phyloP scores from a whole-genome alignment of 2,888 invertebrate species.

The Argyra leucocephala region DNA sequence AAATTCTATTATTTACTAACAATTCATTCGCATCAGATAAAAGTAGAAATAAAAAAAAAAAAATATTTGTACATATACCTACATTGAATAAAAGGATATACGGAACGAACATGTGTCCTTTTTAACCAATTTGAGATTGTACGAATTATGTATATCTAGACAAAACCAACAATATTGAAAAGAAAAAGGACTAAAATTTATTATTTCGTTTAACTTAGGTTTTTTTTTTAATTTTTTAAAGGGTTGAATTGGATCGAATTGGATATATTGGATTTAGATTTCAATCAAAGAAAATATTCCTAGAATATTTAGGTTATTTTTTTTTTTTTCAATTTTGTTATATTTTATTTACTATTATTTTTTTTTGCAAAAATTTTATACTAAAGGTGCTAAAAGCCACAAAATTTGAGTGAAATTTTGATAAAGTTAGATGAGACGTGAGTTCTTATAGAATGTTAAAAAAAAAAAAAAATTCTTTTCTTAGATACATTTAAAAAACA shows the following conservation, averaged over 20 bases:
- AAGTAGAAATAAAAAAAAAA: not conserved
- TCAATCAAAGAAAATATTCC: constrained; percentile 4
- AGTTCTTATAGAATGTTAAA: too few species aligned
- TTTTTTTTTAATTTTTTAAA: not conserved
- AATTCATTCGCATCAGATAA: not conserved
- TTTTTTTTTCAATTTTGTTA: too few species aligned
- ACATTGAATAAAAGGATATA: too few species aligned
- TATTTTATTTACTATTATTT: too few species aligned
- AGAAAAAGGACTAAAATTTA: too few species aligned
- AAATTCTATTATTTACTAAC: not conserved
- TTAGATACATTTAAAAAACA: not conserved
- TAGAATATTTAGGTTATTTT: not conserved
- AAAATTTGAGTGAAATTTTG: not conserved
- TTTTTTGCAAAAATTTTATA: not conserved
- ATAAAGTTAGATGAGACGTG: not conserved
- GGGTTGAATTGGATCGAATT: not conserved
- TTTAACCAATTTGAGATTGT: not conserved
- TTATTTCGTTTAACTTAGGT: not conserved
- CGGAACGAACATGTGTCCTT: not conserved
- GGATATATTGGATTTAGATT: constrained; percentile 6
- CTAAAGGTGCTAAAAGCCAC: not conserved
- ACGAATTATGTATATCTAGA: not conserved
- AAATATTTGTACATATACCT: not conserved
- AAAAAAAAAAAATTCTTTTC: not conserved
- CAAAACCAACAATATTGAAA: not conserved